phyloP scores from a whole-genome alignment of 2,113 vertebrate species.

The Paraplagusia blochii region DNA sequence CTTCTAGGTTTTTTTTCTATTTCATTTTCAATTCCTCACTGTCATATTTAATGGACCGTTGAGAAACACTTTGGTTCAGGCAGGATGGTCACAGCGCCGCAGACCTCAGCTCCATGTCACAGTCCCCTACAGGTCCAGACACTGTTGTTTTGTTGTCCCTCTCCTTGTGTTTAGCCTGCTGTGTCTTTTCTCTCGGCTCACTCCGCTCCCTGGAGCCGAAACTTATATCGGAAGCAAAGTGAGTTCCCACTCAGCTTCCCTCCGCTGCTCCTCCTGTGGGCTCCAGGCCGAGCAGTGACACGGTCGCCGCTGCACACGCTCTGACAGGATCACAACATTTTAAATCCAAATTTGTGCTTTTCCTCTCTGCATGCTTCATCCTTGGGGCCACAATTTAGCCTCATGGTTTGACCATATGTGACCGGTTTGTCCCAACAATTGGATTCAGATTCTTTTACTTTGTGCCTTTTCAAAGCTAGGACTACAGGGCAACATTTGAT shows the following conservation, averaged over 20 bases:
- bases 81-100: background rate
- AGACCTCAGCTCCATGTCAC: background rate
- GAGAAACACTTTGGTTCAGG: too few species aligned
- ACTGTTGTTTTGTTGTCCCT: background rate
- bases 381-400: background rate
- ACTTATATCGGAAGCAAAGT: constrained; percentile 14
- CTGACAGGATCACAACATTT: background rate
- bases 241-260: constrained; percentile 17
- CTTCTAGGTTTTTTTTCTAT: too few species aligned
- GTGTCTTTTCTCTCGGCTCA: background rate
- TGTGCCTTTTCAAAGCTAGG: background rate
- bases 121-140: background rate
- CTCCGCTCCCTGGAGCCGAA: background rate
- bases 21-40: too few species aligned
- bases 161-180: background rate
- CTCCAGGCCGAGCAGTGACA: constrained; percentile 9
- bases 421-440: background rate
- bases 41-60: too few species aligned
- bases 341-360: background rate
- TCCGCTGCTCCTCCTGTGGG: constrained; percentile 13
- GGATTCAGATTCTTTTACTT: background rate
- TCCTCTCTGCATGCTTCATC: background rate
- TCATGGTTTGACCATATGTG: background rate
- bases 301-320: background rate
- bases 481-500: too few species aligned